phyloP scores from a whole-genome alignment of 2,797 vertebrate species.

The Dicrostonyx torquatus region DNA sequence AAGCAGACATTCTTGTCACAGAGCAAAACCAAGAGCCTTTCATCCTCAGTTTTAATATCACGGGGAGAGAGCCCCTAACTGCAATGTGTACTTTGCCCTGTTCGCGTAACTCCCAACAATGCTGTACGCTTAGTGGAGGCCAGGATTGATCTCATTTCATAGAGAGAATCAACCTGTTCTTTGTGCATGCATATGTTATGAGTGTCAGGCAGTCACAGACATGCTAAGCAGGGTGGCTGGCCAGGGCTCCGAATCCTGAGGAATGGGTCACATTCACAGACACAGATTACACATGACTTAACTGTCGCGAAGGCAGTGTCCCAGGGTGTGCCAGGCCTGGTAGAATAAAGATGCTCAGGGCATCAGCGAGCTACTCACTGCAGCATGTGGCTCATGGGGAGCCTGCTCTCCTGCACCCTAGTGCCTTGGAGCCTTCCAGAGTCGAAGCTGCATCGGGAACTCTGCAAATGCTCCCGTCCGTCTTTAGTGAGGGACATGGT shows the following conservation, averaged over 20 bases:
- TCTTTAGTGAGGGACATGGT: not conserved
- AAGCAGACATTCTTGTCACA: not conserved
- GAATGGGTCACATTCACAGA: not conserved
- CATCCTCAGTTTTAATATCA: not conserved
- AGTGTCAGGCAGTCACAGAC: not conserved
- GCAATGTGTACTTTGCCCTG: not conserved
- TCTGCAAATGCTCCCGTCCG: not conserved
- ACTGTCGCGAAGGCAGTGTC: not conserved
- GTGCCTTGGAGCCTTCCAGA: not conserved
- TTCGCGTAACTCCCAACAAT: too few relatives aligned
- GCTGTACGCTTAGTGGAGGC: not conserved
- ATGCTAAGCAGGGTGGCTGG: not conserved
- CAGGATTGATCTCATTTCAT: not conserved
- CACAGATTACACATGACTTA: not conserved
- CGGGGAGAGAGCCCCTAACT: too few relatives aligned
- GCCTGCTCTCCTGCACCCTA: not conserved
- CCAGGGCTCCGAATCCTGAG: not conserved
- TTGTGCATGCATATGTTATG: too few relatives aligned
- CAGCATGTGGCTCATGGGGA: not conserved
- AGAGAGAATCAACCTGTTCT: not conserved
- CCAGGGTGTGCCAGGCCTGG: not conserved
- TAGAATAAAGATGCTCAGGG: not conserved
- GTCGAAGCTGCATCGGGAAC: not conserved
- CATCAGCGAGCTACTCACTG: fast-evolving
- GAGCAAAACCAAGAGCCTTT: not conserved